phyloP scores from a whole-genome alignment of 64 coral and sea anemone species.

The Porites lutea region DNA sequence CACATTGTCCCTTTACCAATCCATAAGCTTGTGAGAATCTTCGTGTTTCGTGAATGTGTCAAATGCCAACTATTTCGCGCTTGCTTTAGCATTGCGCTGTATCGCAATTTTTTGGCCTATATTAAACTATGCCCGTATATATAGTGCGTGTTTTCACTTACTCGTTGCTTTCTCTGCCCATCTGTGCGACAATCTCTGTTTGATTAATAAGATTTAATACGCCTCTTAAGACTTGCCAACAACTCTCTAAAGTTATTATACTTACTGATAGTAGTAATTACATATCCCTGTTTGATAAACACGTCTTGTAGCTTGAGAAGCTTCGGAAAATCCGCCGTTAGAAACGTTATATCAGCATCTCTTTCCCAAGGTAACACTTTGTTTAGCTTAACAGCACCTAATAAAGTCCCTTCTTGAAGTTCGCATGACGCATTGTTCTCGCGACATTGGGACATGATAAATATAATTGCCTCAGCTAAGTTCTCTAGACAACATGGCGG shows the following conservation, averaged over 20 bases:
- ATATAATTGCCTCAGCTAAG: conserved; percentile 86
- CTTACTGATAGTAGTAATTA: conserved; percentile 72
- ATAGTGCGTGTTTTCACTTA: too few species aligned
- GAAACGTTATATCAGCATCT: conserved; percentile 96
- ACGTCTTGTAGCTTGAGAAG: conserved; percentile 49
- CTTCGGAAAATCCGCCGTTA: conserved; percentile 79
- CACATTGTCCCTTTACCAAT: too few species aligned
- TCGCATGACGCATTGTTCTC: conserved; percentile 79
- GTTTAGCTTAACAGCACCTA: conserved; percentile 95
- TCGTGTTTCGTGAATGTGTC: too few species aligned
- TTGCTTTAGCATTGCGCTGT: too few species aligned
- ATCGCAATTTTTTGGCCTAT: too few species aligned
- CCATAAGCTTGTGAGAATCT: too few species aligned
- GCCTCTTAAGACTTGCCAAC: too few species aligned
- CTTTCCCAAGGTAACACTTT: conserved; percentile 98
- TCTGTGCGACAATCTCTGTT: too few species aligned
- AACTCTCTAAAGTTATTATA: neutral
- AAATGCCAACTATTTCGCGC: too few species aligned
- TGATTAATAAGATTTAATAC: too few species aligned
- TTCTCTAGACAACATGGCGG: conserved; percentile 97
- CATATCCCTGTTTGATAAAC: conserved; percentile 69
- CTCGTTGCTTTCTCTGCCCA: too few species aligned
- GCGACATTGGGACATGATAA: conserved; percentile 85
- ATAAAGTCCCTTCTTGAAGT: conserved; percentile 88
- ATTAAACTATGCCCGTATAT: too few species aligned